Conservation (phyloP, 1,140 invertebrate genomes). For the Nasonia longicornis region DNA sequence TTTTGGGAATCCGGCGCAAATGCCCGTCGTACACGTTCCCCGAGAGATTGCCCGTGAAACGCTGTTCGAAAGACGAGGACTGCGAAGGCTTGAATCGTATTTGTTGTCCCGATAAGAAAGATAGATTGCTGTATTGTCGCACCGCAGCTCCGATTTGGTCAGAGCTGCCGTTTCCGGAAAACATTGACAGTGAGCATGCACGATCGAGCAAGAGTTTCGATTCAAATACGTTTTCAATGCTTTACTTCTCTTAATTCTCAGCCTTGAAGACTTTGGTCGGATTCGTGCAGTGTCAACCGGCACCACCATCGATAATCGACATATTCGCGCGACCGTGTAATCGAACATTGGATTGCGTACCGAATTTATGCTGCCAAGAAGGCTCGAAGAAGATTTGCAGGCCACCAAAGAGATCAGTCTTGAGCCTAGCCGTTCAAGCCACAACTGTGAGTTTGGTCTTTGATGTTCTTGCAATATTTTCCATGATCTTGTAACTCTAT, state of each 20-base stretch:
- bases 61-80: constrained; percentile 75
- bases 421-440: constrained; percentile 74
- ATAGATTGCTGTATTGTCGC: constrained; percentile 73
- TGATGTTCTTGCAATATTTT: background rate
- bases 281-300: constrained; percentile 79
- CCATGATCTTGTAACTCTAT: background rate
- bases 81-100: constrained; percentile 75
- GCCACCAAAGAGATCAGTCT: constrained; percentile 76
- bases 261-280: constrained; percentile 72
- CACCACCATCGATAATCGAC: constrained; percentile 74
- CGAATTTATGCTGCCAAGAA: constrained; percentile 82
- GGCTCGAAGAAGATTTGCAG: constrained; percentile 76
- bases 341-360: constrained; percentile 78
- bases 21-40: constrained; percentile 75
- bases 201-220: background rate
- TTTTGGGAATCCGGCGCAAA: constrained; percentile 74
- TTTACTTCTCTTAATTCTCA: constrained; percentile 55
- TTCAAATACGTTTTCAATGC: background rate
- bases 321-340: constrained; percentile 76
- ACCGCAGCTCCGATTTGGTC: constrained; percentile 74
- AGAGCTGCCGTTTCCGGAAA: constrained; percentile 69
- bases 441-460: constrained; percentile 60
- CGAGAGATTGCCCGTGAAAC: constrained; percentile 75
- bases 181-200: constrained; percentile 65
- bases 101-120: constrained; percentile 74